Evolutionary conservation across 2,888 invertebrate species (phyloP), one percentile per base, ranked within the genome.

Genomic region (Eueremaeus valkanovi): DNA sequence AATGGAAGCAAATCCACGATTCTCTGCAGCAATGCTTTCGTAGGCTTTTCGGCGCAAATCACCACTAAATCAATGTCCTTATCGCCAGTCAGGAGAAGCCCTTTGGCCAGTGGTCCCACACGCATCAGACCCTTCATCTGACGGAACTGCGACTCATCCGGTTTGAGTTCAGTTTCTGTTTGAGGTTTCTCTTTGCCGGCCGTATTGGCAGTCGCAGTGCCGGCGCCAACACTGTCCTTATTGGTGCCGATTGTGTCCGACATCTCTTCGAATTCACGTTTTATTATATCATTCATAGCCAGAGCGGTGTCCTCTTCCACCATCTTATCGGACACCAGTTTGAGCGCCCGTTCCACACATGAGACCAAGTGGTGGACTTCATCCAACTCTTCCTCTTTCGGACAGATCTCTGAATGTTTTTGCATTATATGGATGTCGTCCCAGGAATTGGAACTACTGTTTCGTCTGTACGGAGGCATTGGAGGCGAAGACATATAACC

Each of bases 81-180:
- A 85, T 98, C 97, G 8, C 94, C 94, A 79, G 90, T 89, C 31
- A 98, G 87, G 81, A 98, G 86, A 77, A 98, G 88, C 55, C 95
- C 93, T 83, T 93, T 93, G 72, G 93, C 92, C 74, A 95, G 85
- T 82, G 92, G 90, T 74, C 96, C 96, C 66, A 97, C 95, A 78
- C 97, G 89, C 95, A 97, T 95, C 36, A 97, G 96, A 77, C 97
- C 97, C 84, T 95, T 93, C 66, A 98, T 86, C 79, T 92, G 89
- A 77, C 96, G 89, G 79, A 87, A 85, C 58, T 86, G 85, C 80
- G 88, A 88, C 79, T 88, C 88, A 81, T 90, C 87, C 78, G 87
- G 86, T n/a, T 82, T 81, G 42, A 79, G 78, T 27, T 29, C 42
- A 24, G 33, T 66, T 66, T 33, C 33, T n/a, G 33, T 3, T 66